These are phyloP conservation scores for Priapulus caudatus DNA, from an alignment of 2,888 invertebrate species.

Conservation along the genomic window DNA sequence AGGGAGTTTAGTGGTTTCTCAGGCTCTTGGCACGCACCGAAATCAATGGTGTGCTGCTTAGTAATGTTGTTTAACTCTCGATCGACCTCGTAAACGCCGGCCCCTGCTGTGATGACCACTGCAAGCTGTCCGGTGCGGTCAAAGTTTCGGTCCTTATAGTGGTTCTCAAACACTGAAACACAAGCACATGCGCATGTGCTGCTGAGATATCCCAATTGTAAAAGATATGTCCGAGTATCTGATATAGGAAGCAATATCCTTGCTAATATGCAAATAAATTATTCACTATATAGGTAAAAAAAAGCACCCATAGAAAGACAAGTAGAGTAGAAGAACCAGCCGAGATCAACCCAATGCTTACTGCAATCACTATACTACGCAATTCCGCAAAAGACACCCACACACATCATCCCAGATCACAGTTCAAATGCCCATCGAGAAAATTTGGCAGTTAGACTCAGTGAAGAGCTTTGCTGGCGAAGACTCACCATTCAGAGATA, in stretches of 20 bases:
- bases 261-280: conserved; percentile 30
- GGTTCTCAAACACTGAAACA: conserved; percentile 87
- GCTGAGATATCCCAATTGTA: conserved; percentile 9
- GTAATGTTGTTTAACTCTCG: conserved; percentile 92
- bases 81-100: conserved; percentile 97
- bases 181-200: neutral
- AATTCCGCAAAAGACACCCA: too few relatives aligned
- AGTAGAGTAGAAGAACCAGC: conserved; percentile 10
- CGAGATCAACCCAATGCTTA: too few relatives aligned
- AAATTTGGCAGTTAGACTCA: too few relatives aligned
- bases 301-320: conserved; percentile 10
- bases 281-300: neutral
- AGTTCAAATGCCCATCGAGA: neutral
- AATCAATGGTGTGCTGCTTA: conserved; percentile 95
- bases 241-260: neutral
- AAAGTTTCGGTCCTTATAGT: conserved; percentile 90
- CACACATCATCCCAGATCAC: neutral
- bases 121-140: conserved; percentile 95
- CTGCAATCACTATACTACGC: too few relatives aligned
- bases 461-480: neutral
- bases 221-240: conserved; percentile 8
- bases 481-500: conserved; percentile 76
- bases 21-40: conserved; percentile 60
- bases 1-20: neutral
- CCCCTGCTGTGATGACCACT: conserved; percentile 94